Base-by-base conservation (phyloP, 2,113 vertebrate species). In the Malurus melanocephalus region DNA sequence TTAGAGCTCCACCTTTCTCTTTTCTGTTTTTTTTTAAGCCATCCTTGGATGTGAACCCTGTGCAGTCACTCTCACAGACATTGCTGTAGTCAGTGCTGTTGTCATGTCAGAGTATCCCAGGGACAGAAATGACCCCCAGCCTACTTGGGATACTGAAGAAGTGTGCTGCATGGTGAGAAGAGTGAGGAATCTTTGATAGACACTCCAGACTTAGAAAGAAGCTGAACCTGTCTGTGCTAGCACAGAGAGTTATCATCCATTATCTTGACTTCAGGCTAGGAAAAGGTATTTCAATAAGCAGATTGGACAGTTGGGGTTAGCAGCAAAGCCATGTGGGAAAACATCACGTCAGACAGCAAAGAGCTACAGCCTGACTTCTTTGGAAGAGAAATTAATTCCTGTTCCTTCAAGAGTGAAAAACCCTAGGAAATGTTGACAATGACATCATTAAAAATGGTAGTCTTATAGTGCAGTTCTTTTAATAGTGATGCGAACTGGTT, bases 321-420 rank as follows among this genome's bases (percentile, higher is more conserved):
- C 64, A 92, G 59, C n/a, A 92, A 90, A 93, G 55, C 72, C 48
- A 23, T 3, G 35, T 71, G 78, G 78, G 51, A 89, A 92, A 89
- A 55, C 64, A 69, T 51, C 85, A 72, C 5, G 0, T 69, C 59
- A 90, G 40, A 62, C n/a, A 85, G 19, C 21, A 76, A 53, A 19
- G 57, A 75, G 21, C 40, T 55, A 27, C 23, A 17, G 9, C 24
- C 20, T 28, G 52, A 72, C 62, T 53, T 75, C 62, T 76, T 51
- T 42, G 27, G 56, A 87, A 82, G 13, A 82, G 2, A 91, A 82
- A 85, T 87, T 67, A 61, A 88, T 53, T 93, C 38, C 9, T 59
- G 20, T 66, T 88, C 79, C 84, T 73, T 20, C 23, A 80, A 62
- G 38, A 91, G 71, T 21, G 20, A 87, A 80, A 90, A 80, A 80